phyloP scores from a whole-genome alignment of 2,888 invertebrate species.

The Labia minor region DNA sequence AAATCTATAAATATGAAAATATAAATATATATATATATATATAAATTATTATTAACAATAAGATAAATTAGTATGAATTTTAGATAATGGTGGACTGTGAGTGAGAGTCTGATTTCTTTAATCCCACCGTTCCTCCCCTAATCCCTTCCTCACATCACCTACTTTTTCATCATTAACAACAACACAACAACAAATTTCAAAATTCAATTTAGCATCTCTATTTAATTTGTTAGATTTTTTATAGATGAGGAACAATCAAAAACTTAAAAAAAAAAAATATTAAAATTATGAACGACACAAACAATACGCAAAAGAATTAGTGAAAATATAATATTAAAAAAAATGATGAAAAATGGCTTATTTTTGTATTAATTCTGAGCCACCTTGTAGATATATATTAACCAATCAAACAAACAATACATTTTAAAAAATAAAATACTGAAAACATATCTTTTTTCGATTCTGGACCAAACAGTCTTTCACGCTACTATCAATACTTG shows the following conservation, averaged over 20 bases:
- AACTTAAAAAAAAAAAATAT: neutral
- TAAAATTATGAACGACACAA: neutral
- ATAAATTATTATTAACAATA: neutral
- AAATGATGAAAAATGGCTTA: neutral
- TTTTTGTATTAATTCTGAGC: slow-evolving; percentile 7
- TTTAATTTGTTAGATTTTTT: slow-evolving; percentile 13
- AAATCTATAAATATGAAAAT: neutral
- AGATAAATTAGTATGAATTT: neutral
- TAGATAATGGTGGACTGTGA: neutral
- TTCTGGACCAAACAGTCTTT: slow-evolving; percentile 13
- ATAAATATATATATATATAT: slow-evolving; percentile 1
- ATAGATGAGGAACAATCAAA: neutral
- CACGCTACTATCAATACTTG: neutral
- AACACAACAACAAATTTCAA: no score
- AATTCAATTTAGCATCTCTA: neutral
- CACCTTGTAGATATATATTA: neutral
- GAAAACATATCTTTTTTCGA: neutral
- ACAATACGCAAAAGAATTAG: no score
- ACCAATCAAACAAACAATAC: no score
- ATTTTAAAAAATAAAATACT: neutral
- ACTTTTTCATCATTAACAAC: neutral
- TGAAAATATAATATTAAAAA: no score
- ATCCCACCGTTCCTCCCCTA: no score
- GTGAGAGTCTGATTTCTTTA: neutral
- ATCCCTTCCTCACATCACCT: no score